A percentile compares a stretch with the other conserved stretches of the same genome.
Evolutionary conservation across 1,140 invertebrate species (phyloP).

Genomic region (Formica exsecta): DNA sequence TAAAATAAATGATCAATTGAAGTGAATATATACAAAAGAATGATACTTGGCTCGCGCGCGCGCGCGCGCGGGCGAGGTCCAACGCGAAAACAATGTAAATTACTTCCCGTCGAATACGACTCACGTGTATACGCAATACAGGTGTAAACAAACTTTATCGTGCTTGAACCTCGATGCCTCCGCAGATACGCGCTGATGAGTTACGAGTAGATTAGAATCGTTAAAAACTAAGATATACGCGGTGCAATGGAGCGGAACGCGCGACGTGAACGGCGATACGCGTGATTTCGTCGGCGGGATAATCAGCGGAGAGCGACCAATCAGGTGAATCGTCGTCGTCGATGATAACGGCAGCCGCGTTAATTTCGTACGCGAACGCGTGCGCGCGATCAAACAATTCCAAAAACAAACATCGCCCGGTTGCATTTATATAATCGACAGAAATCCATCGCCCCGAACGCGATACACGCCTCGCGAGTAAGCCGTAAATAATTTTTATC

Average conservation of each 20-base stretch:
- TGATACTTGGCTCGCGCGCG: not conserved
- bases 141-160: constrained; percentile 33
- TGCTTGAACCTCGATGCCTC: not conserved
- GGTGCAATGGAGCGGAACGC: not conserved
- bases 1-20: not conserved
- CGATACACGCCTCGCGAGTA: constrained; percentile 3
- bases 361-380: constrained; percentile 19
- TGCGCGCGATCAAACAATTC: constrained; percentile 6
- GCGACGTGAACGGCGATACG: not conserved
- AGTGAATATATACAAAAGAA: not conserved
- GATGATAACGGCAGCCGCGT: constrained; percentile 43
- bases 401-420: constrained; percentile 41
- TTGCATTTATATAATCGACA: constrained; percentile 27
- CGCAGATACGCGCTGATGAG: constrained; percentile 42
- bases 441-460: not conserved
- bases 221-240: constrained; percentile 21
- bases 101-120: not conserved
- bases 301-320: constrained; percentile 4
- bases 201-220: constrained; percentile 51
- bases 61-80: not conserved
- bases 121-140: constrained; percentile 12
- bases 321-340: constrained; percentile 13
- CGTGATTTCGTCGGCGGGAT: constrained; percentile 18
- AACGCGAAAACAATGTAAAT: not conserved
- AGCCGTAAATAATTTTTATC: constrained; percentile 9